A percentile compares a stretch with the other conserved stretches of the same genome.
phyloP scores from a whole-genome alignment of 2,797 vertebrate species.

The Remorina albescens region DNA sequence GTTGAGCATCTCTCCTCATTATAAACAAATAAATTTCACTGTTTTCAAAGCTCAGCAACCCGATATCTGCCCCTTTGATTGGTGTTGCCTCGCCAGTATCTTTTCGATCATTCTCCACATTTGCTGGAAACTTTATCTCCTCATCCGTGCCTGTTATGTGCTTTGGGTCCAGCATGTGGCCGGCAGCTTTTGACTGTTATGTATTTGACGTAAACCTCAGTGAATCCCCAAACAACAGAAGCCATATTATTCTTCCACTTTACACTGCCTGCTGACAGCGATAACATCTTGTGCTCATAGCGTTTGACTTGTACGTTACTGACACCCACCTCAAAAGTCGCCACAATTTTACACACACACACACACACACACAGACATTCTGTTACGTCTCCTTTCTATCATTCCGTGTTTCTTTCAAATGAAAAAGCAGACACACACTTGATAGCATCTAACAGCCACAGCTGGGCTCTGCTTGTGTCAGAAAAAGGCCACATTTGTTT shows the following conservation, averaged over 20 bases:
- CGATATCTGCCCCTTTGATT: conserved; percentile 30
- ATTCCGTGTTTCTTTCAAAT: conserved; percentile 53
- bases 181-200: conserved; percentile 74
- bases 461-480: conserved; percentile 71
- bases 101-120: conserved; percentile 65
- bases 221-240: conserved; percentile 64
- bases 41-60: conserved; percentile 35
- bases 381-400: conserved; percentile 55
- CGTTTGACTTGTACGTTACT: conserved; percentile 69
- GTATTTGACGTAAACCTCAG: conserved; percentile 68
- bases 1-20: conserved; percentile 72
- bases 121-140: conserved; percentile 82
- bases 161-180: conserved; percentile 82
- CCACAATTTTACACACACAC: conserved; percentile 55
- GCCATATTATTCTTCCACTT: conserved; percentile 70
- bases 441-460: conserved; percentile 89
- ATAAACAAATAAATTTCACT: conserved; percentile 34
- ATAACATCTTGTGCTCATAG: conserved; percentile 69
- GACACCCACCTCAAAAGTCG: conserved; percentile 66
- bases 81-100: conserved; percentile 26
- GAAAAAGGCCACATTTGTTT: conserved; percentile 86
- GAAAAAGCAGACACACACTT: conserved; percentile 71
- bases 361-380: conserved; percentile 32
- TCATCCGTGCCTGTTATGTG: conserved; percentile 75
- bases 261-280: conserved; percentile 54